A percentile compares a stretch with the other conserved stretches of the same genome.
phyloP scores from a whole-genome alignment of 64 coral and sea anemone species.

The Astreopora myriophthalma region DNA sequence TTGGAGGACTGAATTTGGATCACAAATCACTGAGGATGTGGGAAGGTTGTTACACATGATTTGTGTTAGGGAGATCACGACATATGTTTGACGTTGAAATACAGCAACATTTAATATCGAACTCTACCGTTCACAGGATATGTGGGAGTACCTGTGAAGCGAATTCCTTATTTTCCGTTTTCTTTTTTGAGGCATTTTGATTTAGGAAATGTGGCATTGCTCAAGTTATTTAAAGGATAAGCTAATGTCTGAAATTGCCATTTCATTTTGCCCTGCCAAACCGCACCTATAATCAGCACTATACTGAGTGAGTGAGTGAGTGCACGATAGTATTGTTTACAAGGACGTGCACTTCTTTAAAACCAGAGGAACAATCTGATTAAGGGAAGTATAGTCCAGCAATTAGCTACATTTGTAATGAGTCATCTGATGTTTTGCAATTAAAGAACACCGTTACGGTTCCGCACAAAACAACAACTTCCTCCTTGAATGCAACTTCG shows the following conservation, averaged over 20 bases:
- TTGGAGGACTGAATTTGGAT: slow-evolving; percentile 12
- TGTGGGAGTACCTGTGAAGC: background rate
- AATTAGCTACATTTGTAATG: slow-evolving; percentile 7
- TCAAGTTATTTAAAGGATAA: background rate
- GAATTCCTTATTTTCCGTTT: background rate
- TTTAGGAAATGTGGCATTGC: background rate
- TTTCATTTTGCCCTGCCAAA: slow-evolving; percentile 12
- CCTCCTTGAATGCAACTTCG: background rate
- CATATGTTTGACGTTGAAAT: background rate
- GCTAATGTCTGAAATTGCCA: background rate
- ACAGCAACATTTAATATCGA: background rate
- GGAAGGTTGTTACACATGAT: background rate
- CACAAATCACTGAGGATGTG: background rate
- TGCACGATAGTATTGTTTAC: slow-evolving; percentile 35
- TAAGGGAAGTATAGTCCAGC: slow-evolving; percentile 23
- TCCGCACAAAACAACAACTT: background rate
- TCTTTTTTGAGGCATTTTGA: background rate
- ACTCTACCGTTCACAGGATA: background rate
- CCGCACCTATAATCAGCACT: background rate
- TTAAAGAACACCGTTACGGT: background rate
- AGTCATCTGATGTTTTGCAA: background rate
- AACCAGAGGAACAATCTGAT: slow-evolving; percentile 21
- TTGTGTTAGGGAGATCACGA: background rate
- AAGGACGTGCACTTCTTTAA: slow-evolving; percentile 22
- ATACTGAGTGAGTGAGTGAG: background rate